Conservation (phyloP, 2,113 vertebrate genomes). For the Cyprinodon brontotheroides region DNA sequence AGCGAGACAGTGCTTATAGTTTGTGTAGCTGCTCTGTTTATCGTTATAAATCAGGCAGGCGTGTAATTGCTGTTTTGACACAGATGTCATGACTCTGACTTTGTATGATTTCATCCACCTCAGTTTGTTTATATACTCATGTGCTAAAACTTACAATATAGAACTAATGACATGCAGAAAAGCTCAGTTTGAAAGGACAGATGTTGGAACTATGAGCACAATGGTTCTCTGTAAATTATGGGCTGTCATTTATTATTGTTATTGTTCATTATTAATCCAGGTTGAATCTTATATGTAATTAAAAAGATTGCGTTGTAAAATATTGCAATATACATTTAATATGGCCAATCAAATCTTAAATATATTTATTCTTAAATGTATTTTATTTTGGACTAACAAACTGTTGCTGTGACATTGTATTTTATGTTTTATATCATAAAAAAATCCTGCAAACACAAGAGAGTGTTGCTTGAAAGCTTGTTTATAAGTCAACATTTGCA, state of each 20-base stretch:
- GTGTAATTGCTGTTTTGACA: slow-evolving; percentile 74
- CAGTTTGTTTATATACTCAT: slow-evolving; percentile 31
- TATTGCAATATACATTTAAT: no score
- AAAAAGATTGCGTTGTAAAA: background rate
- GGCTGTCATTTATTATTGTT: background rate
- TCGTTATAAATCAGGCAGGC: slow-evolving; percentile 58
- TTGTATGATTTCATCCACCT: slow-evolving; percentile 24
- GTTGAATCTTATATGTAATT: no score
- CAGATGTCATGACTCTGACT: slow-evolving; percentile 22
- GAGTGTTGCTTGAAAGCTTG: no score
- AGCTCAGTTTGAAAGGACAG: slow-evolving; percentile 28
- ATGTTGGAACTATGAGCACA: slow-evolving; percentile 15
- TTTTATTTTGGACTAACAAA: no score
- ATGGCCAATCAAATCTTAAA: no score
- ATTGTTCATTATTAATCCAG: no score
- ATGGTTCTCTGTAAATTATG: slow-evolving; percentile 9
- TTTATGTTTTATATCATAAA: no score
- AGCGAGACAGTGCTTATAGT: slow-evolving; percentile 50
- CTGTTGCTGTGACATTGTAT: no score
- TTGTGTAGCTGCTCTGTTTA: slow-evolving; percentile 48
- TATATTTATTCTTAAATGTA: no score
- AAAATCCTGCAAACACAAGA: no score
- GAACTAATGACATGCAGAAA: slow-evolving; percentile 3
- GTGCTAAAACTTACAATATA: slow-evolving; percentile 5
- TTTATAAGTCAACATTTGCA: no score